Evolutionary conservation across 2,113 vertebrate genomes (phyloP).

Genomic region (Oceanodroma tethys): DNA sequence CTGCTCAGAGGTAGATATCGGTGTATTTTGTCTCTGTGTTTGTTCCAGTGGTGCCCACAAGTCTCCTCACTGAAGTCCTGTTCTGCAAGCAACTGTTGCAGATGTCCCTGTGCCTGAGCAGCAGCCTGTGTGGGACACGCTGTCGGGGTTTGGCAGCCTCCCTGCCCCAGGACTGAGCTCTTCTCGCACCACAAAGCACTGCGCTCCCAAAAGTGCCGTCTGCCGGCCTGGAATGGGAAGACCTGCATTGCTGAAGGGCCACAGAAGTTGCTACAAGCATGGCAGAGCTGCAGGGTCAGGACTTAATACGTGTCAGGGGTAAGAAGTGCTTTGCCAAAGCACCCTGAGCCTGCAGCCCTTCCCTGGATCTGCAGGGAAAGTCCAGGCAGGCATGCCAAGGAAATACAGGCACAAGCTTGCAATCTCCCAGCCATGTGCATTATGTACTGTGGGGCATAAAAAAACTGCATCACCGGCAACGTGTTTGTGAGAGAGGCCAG

Average conservation of each 20-base stretch:
- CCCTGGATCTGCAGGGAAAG: neutral
- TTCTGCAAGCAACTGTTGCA: neutral
- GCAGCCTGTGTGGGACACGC: neutral
- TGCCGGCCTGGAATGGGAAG: neutral
- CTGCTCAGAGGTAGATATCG: neutral
- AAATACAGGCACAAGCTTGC: neutral
- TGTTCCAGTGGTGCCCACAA: neutral
- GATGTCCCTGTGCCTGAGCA: neutral
- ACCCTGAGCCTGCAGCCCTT: neutral
- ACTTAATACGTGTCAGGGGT: neutral
- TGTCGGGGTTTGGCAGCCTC: neutral
- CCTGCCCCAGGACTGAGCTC: neutral
- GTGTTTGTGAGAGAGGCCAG: neutral
- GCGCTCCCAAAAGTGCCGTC: neutral
- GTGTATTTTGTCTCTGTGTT: neutral
- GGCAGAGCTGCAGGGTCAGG: neutral
- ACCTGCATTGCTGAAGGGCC: neutral
- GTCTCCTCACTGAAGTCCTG: neutral
- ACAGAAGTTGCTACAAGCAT: neutral
- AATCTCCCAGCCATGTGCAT: neutral
- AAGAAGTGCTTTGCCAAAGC: neutral
- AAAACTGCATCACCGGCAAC: neutral
- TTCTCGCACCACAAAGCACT: neutral
- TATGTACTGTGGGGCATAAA: neutral
- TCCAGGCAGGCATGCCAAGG: neutral